Conservation (phyloP, 2,888 invertebrate genomes). For the Luffia ferchaultella region DNA sequence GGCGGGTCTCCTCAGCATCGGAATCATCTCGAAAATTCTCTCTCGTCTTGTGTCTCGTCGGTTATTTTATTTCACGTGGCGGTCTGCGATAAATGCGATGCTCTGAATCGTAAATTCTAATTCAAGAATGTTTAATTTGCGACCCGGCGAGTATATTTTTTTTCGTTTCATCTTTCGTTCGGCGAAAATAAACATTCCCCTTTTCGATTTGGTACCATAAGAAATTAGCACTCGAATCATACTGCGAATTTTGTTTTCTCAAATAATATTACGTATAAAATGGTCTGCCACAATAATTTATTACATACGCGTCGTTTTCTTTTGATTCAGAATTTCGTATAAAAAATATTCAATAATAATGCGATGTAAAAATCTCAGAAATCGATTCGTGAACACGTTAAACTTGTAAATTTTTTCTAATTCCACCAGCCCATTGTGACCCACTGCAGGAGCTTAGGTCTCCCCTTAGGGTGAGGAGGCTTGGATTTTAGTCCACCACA, state of each 20-base stretch:
- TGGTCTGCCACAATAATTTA: not conserved
- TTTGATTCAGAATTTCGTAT: too few relatives aligned
- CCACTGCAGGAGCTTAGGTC: too few relatives aligned
- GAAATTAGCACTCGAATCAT: not conserved
- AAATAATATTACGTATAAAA: not conserved
- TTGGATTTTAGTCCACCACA: too few relatives aligned
- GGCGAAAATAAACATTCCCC: not conserved
- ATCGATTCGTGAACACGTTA: too few relatives aligned
- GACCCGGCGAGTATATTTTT: not conserved
- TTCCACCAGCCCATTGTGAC: too few relatives aligned
- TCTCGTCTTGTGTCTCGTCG: constrained; percentile 2
- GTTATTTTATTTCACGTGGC: constrained; percentile 6
- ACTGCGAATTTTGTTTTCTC: not conserved
- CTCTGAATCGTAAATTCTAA: not conserved
- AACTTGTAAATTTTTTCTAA: too few relatives aligned
- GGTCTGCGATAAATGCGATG: not conserved
- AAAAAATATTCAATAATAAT: too few relatives aligned
- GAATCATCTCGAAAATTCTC: constrained; percentile 14
- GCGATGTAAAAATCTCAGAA: too few relatives aligned
- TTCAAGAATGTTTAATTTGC: not conserved
- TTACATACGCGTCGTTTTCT: too few relatives aligned
- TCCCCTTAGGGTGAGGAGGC: too few relatives aligned
- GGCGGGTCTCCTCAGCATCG: constrained; percentile 21
- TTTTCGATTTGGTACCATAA: not conserved
- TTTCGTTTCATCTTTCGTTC: not conserved